Evolutionary conservation across 2,113 vertebrate species (phyloP).

Genomic region (Barbus barbus): DNA sequence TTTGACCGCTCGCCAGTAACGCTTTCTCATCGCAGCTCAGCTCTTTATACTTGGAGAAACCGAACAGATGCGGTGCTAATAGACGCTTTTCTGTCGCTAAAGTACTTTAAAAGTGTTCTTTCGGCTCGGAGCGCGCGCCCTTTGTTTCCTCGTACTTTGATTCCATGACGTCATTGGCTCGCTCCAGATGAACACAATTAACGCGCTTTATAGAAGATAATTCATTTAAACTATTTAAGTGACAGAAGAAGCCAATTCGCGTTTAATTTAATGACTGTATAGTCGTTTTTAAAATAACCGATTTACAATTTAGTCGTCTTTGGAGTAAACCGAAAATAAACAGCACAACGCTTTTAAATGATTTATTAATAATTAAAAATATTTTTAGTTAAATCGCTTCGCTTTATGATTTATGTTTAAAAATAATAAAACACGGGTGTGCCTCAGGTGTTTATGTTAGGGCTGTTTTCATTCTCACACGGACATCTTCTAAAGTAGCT

Average conservation of each 20-base stretch:
- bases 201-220: background rate
- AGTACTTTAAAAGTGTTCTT: background rate
- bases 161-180: constrained; percentile 79
- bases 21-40: background rate
- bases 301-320: background rate
- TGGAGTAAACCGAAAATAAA: background rate
- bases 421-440: background rate
- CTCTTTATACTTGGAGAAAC: background rate
- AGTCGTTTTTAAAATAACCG: background rate
- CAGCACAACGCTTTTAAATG: background rate
- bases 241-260: background rate
- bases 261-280: no score
- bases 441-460: background rate
- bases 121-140: constrained; percentile 24
- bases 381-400: background rate
- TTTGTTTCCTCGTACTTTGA: constrained; percentile 73
- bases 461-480: background rate
- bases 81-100: background rate
- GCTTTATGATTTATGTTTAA: background rate
- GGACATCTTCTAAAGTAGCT: background rate
- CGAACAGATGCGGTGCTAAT: no score
- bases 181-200: background rate
- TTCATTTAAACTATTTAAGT: background rate
- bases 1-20: background rate
- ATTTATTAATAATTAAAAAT: background rate